These are phyloP conservation scores for Vipera latastei DNA, from an alignment of 2,797 vertebrate genomes.

Conservation along the genomic window DNA sequence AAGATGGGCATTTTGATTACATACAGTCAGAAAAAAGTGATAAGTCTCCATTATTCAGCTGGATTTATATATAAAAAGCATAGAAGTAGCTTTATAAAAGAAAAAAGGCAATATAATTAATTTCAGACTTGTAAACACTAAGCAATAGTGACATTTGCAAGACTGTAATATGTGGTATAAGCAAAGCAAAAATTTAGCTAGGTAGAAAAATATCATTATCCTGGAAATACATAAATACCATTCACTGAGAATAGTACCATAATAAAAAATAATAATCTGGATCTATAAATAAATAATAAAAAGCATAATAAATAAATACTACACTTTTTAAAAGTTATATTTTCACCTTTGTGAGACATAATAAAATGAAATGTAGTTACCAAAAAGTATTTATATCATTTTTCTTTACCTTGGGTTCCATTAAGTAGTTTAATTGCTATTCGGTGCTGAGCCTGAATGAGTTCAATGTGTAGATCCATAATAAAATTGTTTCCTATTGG, in stretches of 20 bases:
- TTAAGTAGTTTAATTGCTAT: conserved; percentile 81
- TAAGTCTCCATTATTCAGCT: neutral
- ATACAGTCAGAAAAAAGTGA: neutral
- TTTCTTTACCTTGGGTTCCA: conserved; percentile 58
- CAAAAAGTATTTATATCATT: conserved; percentile 11
- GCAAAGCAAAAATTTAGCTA: neutral
- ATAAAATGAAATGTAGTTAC: neutral
- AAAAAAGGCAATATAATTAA: neutral
- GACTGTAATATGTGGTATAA: neutral
- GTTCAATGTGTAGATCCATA: conserved; percentile 85
- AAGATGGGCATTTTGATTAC: neutral
- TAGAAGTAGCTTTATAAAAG: neutral
- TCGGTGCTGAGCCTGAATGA: conserved; percentile 82
- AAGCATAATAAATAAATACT: neutral
- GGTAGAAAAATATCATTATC: neutral
- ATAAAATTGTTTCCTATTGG: conserved; percentile 61
- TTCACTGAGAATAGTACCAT: neutral
- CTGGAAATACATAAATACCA: neutral
- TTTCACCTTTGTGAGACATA: neutral
- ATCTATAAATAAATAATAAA: neutral
- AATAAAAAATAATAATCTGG: neutral
- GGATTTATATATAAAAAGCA: neutral
- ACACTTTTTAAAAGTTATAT: neutral
- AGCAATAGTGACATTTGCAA: neutral
- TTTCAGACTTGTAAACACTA: neutral